phyloP scores from a whole-genome alignment of 2,888 invertebrate genomes.

The Esperia sulphurella region DNA sequence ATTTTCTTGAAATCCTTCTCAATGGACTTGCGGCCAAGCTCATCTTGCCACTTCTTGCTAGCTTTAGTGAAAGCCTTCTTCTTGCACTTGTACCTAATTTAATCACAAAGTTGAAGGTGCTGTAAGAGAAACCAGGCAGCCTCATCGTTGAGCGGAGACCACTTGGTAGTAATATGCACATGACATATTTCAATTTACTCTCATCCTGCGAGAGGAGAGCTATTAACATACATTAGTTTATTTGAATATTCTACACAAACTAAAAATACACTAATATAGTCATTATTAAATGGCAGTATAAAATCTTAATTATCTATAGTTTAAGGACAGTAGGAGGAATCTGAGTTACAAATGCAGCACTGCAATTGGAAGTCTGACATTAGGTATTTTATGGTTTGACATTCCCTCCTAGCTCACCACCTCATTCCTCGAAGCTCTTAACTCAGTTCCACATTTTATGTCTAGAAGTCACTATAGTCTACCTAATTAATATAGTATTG shows the following conservation, averaged over 20 bases:
- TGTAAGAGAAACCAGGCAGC: conserved; percentile 77
- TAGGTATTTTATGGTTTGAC: no score
- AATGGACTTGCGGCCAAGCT: conserved; percentile 96
- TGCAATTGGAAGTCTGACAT: no score
- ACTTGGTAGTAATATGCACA: conserved; percentile 53
- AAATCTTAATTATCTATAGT: no score
- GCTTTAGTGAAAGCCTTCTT: conserved; percentile 99
- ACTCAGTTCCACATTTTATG: no score
- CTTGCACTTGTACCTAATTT: conserved; percentile 97
- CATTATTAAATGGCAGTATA: no score
- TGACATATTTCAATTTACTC: conserved; percentile 69
- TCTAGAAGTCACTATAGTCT: no score
- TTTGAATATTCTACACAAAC: not conserved
- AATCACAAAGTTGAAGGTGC: conserved; percentile 45
- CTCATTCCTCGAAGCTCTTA: no score
- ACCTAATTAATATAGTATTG: no score
- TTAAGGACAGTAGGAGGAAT: no score
- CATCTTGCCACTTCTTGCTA: conserved; percentile 99
- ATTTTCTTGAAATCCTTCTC: conserved; percentile 98
- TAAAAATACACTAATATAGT: no score
- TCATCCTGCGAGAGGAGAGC: conserved; percentile 87
- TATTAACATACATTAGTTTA: conserved; percentile 48
- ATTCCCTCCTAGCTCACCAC: no score
- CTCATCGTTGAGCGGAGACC: conserved; percentile 89
- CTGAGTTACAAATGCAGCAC: no score